A percentile compares a stretch with the other conserved stretches of the same genome.
phyloP scores from a whole-genome alignment of 1,140 invertebrate genomes.

The Palaemon carinicauda region DNA sequence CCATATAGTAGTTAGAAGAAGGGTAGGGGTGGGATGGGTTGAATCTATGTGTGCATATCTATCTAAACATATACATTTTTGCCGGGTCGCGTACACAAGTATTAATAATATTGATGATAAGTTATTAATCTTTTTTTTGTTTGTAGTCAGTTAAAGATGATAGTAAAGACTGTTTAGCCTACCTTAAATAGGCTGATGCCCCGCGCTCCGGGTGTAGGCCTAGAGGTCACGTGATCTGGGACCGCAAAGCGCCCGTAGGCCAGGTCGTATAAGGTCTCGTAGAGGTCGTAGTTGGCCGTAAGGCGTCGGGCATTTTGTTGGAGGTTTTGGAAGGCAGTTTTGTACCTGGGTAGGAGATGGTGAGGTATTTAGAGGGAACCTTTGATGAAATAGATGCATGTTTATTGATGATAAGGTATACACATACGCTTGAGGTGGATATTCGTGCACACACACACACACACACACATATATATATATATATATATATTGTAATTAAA shows the following conservation, averaged over 20 bases:
- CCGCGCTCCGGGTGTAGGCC: background rate
- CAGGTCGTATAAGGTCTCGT: constrained; percentile 63
- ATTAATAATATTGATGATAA: too few relatives aligned
- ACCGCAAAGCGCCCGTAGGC: constrained; percentile 25
- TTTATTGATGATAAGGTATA: too few relatives aligned
- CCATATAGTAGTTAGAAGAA: too few relatives aligned
- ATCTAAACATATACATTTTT: too few relatives aligned
- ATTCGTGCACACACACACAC: background rate
- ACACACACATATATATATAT: background rate
- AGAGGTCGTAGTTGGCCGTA: constrained; percentile 68
- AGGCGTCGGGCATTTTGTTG: constrained; percentile 70
- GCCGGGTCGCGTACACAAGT: too few relatives aligned
- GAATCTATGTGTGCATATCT: too few relatives aligned
- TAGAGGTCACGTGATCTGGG: constrained; percentile 14
- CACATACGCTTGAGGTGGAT: too few relatives aligned
- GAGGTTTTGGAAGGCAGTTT: constrained; percentile 74
- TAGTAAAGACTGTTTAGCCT: background rate
- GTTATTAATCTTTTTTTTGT: too few relatives aligned
- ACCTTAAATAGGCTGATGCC: constrained; percentile 41
- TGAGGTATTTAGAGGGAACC: too few relatives aligned
- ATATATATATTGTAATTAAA: too few relatives aligned
- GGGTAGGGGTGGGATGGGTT: too few relatives aligned
- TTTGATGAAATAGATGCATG: too few relatives aligned
- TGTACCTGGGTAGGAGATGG: constrained; percentile 65
- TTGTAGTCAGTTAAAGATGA: background rate